A percentile compares a stretch with the other conserved stretches of the same genome.
These are phyloP conservation scores for Ophonus ardosiacus DNA, from an alignment of 2,888 invertebrate genomes.

Conservation along the genomic window DNA sequence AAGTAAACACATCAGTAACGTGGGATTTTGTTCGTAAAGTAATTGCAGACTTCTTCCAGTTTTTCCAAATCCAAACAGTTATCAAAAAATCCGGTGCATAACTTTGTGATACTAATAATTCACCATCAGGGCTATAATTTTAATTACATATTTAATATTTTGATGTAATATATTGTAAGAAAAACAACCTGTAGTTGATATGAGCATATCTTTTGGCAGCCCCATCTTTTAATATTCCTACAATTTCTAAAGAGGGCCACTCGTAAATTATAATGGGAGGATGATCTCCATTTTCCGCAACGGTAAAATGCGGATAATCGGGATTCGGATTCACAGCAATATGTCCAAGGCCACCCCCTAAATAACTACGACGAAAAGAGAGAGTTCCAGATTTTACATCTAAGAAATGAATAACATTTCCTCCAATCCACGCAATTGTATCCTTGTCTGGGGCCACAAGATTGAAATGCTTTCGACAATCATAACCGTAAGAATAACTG, in stretches of 20 bases:
- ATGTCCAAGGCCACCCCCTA: constrained; percentile 89
- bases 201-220: constrained; percentile 85
- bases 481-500: constrained; percentile 93
- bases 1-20: constrained; percentile 87
- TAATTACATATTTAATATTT: no score
- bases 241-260: constrained; percentile 88
- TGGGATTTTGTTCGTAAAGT: constrained; percentile 89
- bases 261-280: constrained; percentile 90
- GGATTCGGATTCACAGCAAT: constrained; percentile 85
- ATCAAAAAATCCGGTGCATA: constrained; percentile 91
- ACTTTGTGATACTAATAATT: constrained; percentile 88
- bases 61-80: constrained; percentile 93
- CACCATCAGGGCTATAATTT: constrained; percentile 85
- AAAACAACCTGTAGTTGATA: constrained; percentile 82
- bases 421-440: constrained; percentile 87
- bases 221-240: constrained; percentile 87
- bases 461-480: constrained; percentile 89
- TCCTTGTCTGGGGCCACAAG: constrained; percentile 86
- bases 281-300: constrained; percentile 87
- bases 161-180: no score
- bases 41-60: constrained; percentile 79
- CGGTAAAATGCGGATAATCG: constrained; percentile 82
- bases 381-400: constrained; percentile 82
- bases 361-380: constrained; percentile 85
- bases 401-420: constrained; percentile 88